Evolutionary conservation across 2,113 vertebrate genomes (phyloP).

Genomic region (Archilochus colubris): DNA sequence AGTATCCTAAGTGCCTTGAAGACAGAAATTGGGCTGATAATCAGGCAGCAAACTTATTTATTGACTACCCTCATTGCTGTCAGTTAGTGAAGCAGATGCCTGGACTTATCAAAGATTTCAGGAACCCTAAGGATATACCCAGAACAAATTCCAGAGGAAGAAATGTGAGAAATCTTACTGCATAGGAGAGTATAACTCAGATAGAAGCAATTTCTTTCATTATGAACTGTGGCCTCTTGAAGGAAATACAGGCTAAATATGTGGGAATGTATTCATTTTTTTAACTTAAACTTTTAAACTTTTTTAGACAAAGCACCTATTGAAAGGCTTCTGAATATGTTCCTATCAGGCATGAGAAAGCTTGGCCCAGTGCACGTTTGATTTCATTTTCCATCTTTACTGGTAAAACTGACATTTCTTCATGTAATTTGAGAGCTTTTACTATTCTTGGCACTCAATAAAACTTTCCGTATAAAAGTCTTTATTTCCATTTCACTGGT

Average conservation of each 20-base stretch:
- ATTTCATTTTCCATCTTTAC: slow-evolving; percentile 56
- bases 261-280: not conserved
- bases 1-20: not conserved
- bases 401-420: slow-evolving; percentile 47
- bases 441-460: slow-evolving; percentile 48
- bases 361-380: not conserved
- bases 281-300: slow-evolving; percentile 28
- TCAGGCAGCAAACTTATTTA: not conserved
- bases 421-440: slow-evolving; percentile 47
- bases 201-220: not conserved
- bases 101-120: not conserved
- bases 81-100: not conserved
- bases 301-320: slow-evolving; percentile 40
- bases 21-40: not conserved
- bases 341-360: slow-evolving; percentile 36
- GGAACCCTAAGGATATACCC: not conserved
- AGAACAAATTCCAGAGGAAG: not conserved
- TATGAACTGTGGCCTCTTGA: not conserved
- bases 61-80: not conserved
- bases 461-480: slow-evolving; percentile 38
- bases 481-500: slow-evolving; percentile 37
- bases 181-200: not conserved
- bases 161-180: not conserved
- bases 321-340: slow-evolving; percentile 28
- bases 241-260: slow-evolving; percentile 6